Conservation (phyloP, 2,113 vertebrate species). For the Stictonetta naevosa region DNA sequence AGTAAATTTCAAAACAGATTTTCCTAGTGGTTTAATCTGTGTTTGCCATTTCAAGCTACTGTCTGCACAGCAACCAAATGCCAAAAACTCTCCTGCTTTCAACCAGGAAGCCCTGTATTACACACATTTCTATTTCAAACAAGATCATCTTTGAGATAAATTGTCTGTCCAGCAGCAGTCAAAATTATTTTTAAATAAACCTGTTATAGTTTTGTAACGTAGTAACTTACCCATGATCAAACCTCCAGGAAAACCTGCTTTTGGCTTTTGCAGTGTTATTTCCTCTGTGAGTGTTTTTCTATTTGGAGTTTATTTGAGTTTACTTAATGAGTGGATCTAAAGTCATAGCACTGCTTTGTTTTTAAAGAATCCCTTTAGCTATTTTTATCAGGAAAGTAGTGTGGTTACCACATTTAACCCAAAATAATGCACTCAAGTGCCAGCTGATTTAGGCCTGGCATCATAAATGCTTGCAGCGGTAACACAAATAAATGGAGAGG, state of each 20-base stretch:
- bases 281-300: constrained; percentile 46
- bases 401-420: not conserved
- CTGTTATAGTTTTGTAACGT: constrained; percentile 44
- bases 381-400: constrained; percentile 27
- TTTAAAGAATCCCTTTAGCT: constrained; percentile 31
- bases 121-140: constrained; percentile 13
- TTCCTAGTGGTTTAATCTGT: not conserved
- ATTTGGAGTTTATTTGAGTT: constrained; percentile 47
- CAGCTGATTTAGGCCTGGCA: not conserved
- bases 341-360: not conserved
- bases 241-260: constrained; percentile 47
- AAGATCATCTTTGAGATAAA: constrained; percentile 62
- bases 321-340: constrained; percentile 22
- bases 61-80: not conserved
- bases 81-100: not conserved
- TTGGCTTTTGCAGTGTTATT: constrained; percentile 56
- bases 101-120: not conserved
- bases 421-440: not conserved
- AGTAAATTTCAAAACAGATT: not conserved
- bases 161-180: constrained; percentile 47
- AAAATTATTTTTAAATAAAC: constrained; percentile 41
- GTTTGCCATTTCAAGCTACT: not conserved
- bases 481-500: not conserved
- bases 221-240: constrained; percentile 48
- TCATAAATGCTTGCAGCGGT: not conserved